Percentiles rank a stretch among this genome's conserved stretches.
Evolutionary conservation across 2,888 invertebrate species (phyloP).

Genomic region (Spilosoma lubricipeda): DNA sequence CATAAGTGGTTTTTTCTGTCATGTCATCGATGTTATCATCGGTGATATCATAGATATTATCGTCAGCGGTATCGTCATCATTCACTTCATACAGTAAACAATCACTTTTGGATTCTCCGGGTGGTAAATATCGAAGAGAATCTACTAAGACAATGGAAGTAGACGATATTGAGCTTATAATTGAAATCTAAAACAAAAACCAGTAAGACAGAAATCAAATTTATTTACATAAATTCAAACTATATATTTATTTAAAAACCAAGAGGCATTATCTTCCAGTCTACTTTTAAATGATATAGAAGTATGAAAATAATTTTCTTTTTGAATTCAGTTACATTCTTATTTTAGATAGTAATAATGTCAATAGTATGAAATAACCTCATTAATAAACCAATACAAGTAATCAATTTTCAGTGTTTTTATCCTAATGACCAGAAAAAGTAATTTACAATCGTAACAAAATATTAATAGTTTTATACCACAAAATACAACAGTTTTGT

Average conservation of each 20-base stretch:
- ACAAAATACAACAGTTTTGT: background rate
- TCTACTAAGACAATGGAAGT: constrained; percentile 26
- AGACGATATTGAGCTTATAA: background rate
- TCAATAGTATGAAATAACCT: background rate
- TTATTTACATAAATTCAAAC: constrained; percentile 5
- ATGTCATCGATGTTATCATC: background rate
- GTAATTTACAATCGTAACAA: background rate
- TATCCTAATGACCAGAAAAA: background rate
- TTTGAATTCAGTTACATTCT: background rate
- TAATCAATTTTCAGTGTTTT: background rate
- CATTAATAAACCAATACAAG: background rate
- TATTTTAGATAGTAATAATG: background rate
- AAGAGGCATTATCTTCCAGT: too few species aligned
- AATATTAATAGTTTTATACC: background rate
- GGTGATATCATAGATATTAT: background rate
- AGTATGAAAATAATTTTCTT: too few species aligned
- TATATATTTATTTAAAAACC: too few species aligned
- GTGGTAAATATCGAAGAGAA: constrained; percentile 45
- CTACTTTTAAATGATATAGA: too few species aligned
- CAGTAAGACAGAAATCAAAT: background rate
- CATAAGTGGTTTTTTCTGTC: background rate
- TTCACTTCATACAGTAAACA: constrained; percentile 5
- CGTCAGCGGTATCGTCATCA: background rate
- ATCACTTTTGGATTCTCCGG: constrained; percentile 8
- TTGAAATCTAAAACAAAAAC: constrained; percentile 11